These are phyloP conservation scores for Pedetes capensis DNA, from an alignment of 2,113 vertebrate species.

Conservation along the genomic window DNA sequence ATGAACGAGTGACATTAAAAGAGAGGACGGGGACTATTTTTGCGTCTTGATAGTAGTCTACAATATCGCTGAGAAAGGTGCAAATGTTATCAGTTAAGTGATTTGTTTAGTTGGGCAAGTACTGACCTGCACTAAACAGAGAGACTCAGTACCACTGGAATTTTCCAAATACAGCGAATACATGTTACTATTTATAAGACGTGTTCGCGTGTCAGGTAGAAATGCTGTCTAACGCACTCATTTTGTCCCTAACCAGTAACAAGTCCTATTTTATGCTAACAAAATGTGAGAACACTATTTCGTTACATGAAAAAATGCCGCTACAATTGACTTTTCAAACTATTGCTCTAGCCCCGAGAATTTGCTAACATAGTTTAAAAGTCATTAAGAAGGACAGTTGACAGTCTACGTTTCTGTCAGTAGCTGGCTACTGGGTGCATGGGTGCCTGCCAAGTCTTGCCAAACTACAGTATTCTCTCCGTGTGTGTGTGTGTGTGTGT, in stretches of 20 bases:
- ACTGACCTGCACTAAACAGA: not conserved
- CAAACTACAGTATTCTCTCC: not conserved
- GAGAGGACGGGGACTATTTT: conserved; percentile 26
- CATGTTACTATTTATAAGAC: not conserved
- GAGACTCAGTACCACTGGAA: not conserved
- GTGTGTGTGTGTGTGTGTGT: too few relatives aligned
- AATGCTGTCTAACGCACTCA: not conserved
- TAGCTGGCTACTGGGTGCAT: not conserved
- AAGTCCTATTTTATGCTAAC: not conserved
- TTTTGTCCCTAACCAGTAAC: conserved; percentile 7
- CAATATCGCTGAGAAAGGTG: not conserved
- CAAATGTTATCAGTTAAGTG: not conserved
- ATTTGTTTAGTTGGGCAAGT: not conserved
- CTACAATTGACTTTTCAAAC: not conserved
- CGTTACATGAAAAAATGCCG: conserved; percentile 9
- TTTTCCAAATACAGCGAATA: not conserved
- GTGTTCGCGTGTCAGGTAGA: not conserved
- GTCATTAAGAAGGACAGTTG: conserved; percentile 33
- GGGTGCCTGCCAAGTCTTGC: not conserved
- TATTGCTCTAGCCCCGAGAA: conserved; percentile 2
- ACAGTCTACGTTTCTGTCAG: conserved; percentile 10
- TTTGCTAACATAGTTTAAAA: not conserved
- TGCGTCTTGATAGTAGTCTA: not conserved
- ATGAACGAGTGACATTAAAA: conserved; percentile 18
- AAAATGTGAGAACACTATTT: not conserved